Evolutionary conservation across 1,140 invertebrate species (phyloP).

Genomic region (Hycleus cichorii): DNA sequence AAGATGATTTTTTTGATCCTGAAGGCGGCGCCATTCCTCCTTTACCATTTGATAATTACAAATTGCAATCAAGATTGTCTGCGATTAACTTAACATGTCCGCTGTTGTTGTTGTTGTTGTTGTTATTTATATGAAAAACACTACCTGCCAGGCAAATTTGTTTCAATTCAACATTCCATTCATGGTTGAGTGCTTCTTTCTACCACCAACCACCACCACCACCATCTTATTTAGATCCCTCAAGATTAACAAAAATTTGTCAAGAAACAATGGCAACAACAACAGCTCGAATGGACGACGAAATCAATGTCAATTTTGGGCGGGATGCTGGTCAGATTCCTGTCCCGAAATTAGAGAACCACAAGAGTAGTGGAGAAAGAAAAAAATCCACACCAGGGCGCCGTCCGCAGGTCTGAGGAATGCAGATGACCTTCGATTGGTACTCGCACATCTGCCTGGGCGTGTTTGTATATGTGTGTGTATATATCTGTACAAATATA

Average conservation of each 20-base stretch:
- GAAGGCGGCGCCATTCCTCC: too few species aligned
- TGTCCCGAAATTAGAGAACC: too few species aligned
- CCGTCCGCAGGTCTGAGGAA: slow-evolving; percentile 25
- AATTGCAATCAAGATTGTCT: slow-evolving; percentile 7
- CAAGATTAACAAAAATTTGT: too few species aligned
- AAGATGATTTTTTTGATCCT: too few species aligned
- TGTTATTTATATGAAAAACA: slow-evolving; percentile 8
- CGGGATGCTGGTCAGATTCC: too few species aligned
- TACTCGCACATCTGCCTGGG: slow-evolving; percentile 17
- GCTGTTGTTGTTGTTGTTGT: neutral
- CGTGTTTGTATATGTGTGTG: slow-evolving; percentile 12
- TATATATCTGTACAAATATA: neutral
- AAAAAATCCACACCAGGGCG: slow-evolving; percentile 12
- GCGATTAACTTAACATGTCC: slow-evolving; percentile 12
- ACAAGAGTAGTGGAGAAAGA: too few species aligned
- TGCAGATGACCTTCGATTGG: slow-evolving; percentile 29
- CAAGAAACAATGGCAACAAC: too few species aligned
- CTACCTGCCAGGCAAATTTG: slow-evolving; percentile 14
- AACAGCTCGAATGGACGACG: too few species aligned
- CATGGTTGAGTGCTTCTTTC: slow-evolving; percentile 8
- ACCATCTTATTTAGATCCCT: too few species aligned
- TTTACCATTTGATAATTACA: slow-evolving; percentile 5
- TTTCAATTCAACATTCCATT: slow-evolving; percentile 18
- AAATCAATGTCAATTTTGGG: too few species aligned
- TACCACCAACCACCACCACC: too few species aligned